These are phyloP conservation scores for Campoletis raptor DNA, from an alignment of 2,888 invertebrate genomes.

Conservation along the genomic window DNA sequence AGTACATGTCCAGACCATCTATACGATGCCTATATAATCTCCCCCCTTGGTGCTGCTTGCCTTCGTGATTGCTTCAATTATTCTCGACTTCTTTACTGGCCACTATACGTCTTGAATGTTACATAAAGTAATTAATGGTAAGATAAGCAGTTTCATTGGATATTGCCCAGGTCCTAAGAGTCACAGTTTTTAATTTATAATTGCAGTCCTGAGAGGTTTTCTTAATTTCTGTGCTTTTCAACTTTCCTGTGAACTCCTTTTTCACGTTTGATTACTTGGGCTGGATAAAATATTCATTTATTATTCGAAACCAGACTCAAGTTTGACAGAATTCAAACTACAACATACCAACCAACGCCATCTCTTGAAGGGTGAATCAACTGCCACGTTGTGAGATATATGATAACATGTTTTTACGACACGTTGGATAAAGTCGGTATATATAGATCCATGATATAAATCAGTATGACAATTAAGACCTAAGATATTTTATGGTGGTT, in stretches of 20 bases:
- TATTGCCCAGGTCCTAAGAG: conserved; percentile 28
- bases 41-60: neutral
- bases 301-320: neutral
- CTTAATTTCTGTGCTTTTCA: neutral
- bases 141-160: conserved; percentile 21
- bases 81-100: conserved; percentile 25
- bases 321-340: neutral
- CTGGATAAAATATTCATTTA: conserved; percentile 2
- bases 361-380: conserved; percentile 26
- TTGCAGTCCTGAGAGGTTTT: neutral
- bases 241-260: neutral
- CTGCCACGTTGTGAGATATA: conserved; percentile 17
- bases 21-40: conserved; percentile 36
- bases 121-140: conserved; percentile 43
- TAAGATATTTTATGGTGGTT: neutral
- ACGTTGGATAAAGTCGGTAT: conserved; percentile 20
- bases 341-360: conserved; percentile 45
- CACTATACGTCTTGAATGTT: conserved; percentile 3
- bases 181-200: conserved; percentile 37
- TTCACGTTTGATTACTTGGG: neutral
- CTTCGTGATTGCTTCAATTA: conserved; percentile 48
- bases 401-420: neutral
- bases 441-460: conserved; percentile 14
- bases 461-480: conserved; percentile 9
- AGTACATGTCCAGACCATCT: conserved; percentile 36